A percentile compares a stretch with the other conserved stretches of the same genome.
Conservation (phyloP, 2,797 vertebrate genomes). For the Allobates femoralis region DNA sequence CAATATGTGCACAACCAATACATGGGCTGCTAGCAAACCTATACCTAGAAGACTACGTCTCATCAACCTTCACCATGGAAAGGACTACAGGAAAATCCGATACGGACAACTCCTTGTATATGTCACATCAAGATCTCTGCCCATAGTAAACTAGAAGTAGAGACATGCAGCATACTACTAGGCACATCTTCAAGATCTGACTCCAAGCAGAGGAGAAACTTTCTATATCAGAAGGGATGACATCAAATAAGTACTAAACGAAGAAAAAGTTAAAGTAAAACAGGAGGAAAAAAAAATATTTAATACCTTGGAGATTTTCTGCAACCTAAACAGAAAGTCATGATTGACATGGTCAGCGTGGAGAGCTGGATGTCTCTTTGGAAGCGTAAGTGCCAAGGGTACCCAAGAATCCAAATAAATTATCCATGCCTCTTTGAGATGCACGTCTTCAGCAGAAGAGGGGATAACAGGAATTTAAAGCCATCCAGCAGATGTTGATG, state of each 20-base stretch:
- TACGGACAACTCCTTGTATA: background rate
- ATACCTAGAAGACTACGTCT: too few relatives aligned
- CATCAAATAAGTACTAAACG: too few relatives aligned
- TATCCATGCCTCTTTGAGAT: slow-evolving; percentile 33
- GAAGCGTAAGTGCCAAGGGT: background rate
- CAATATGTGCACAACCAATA: background rate
- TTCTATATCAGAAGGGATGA: too few relatives aligned
- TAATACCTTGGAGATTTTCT: slow-evolving; percentile 82
- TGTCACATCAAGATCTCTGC: background rate
- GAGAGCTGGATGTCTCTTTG: background rate
- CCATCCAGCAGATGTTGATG: background rate
- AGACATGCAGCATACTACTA: background rate
- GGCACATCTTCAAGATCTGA: background rate
- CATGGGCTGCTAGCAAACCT: background rate
- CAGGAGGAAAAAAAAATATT: background rate
- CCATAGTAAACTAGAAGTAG: background rate
- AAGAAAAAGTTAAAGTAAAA: background rate
- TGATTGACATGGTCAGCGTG: slow-evolving; percentile 77
- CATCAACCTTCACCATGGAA: background rate
- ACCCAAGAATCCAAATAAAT: background rate
- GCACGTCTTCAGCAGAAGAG: background rate
- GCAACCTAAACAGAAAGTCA: slow-evolving; percentile 78
- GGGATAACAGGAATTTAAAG: background rate
- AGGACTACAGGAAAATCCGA: background rate
- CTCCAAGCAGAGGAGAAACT: background rate